Conservation (phyloP, 2,888 invertebrate genomes). For the Stenodema calcarata region DNA sequence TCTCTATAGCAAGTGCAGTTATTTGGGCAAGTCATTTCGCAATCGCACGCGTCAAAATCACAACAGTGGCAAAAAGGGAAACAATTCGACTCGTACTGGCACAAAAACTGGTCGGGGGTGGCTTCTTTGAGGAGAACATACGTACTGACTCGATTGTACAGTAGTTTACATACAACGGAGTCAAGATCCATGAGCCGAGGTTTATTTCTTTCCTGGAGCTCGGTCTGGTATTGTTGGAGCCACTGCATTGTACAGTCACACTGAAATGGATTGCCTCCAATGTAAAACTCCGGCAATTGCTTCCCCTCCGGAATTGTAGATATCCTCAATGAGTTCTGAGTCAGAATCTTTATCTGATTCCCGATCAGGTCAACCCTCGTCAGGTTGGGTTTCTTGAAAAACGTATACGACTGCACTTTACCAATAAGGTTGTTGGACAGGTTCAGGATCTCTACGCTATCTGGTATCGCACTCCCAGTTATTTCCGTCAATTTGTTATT, state of each 20-base stretch:
- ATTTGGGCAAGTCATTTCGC: slow-evolving; percentile 88
- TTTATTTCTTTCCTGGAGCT: slow-evolving; percentile 77
- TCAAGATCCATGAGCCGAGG: slow-evolving; percentile 83
- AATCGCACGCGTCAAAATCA: slow-evolving; percentile 90
- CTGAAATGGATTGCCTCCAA: slow-evolving; percentile 84
- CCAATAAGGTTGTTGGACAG: slow-evolving; percentile 81
- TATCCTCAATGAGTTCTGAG: slow-evolving; percentile 77
- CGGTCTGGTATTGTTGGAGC: slow-evolving; percentile 79
- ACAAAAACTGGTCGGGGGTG: slow-evolving; percentile 81
- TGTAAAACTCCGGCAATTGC: slow-evolving; percentile 79
- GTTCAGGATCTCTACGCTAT: slow-evolving; percentile 79
- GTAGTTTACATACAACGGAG: slow-evolving; percentile 80
- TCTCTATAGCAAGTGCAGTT: slow-evolving; percentile 90
- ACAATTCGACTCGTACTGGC: slow-evolving; percentile 84
- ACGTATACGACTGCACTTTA: slow-evolving; percentile 84
- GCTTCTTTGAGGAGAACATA: slow-evolving; percentile 80
- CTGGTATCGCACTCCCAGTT: slow-evolving; percentile 81
- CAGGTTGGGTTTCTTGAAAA: slow-evolving; percentile 84
- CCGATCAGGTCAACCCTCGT: slow-evolving; percentile 82
- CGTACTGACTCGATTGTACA: slow-evolving; percentile 77
- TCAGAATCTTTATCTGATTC: slow-evolving; percentile 78
- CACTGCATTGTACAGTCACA: slow-evolving; percentile 93
- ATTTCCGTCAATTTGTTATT: slow-evolving; percentile 81
- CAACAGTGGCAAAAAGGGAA: slow-evolving; percentile 88
- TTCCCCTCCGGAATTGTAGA: slow-evolving; percentile 76